A percentile compares a stretch with the other conserved stretches of the same genome.
These are phyloP conservation scores for Pandemis cinnamomeana DNA, from an alignment of 2,888 invertebrate species.

Conservation along the genomic window DNA sequence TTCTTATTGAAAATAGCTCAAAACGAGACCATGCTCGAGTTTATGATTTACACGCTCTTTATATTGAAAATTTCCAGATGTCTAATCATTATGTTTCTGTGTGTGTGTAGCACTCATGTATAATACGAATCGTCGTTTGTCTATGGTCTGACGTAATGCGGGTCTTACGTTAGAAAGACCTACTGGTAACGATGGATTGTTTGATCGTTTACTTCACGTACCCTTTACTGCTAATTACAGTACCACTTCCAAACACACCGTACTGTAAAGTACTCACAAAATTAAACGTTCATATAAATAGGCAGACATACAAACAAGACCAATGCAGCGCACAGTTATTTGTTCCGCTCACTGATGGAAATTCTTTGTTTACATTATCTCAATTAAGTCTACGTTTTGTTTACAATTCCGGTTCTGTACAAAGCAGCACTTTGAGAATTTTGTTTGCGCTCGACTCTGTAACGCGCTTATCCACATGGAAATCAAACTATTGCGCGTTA, in stretches of 20 bases:
- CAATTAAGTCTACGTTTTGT: slow-evolving; percentile 81
- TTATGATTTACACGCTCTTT: too few relatives aligned
- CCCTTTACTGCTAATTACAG: slow-evolving; percentile 14
- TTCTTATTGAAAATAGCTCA: too few relatives aligned
- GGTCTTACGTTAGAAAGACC: not conserved
- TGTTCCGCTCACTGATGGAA: slow-evolving; percentile 66
- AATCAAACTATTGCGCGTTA: slow-evolving; percentile 41
- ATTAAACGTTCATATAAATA: slow-evolving; percentile 43
- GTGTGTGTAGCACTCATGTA: too few relatives aligned
- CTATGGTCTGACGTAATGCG: not conserved
- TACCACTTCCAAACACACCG: slow-evolving; percentile 12
- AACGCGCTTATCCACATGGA: slow-evolving; percentile 38
- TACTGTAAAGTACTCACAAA: slow-evolving; percentile 35
- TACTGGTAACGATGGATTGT: not conserved
- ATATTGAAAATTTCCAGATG: too few relatives aligned
- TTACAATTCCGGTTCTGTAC: slow-evolving; percentile 63
- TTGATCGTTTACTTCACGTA: not conserved
- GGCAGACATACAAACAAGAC: slow-evolving; percentile 45
- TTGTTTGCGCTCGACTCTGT: slow-evolving; percentile 60
- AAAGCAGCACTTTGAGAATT: slow-evolving; percentile 70
- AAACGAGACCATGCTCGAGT: too few relatives aligned
- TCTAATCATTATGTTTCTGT: too few relatives aligned
- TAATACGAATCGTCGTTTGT: not conserved
- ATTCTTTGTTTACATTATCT: slow-evolving; percentile 79
- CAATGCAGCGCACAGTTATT: slow-evolving; percentile 57